Evolutionary conservation across 2,888 invertebrate species (phyloP), one percentile per base, ranked within the genome.

Genomic region (Sinohyriopsis cumingii): DNA sequence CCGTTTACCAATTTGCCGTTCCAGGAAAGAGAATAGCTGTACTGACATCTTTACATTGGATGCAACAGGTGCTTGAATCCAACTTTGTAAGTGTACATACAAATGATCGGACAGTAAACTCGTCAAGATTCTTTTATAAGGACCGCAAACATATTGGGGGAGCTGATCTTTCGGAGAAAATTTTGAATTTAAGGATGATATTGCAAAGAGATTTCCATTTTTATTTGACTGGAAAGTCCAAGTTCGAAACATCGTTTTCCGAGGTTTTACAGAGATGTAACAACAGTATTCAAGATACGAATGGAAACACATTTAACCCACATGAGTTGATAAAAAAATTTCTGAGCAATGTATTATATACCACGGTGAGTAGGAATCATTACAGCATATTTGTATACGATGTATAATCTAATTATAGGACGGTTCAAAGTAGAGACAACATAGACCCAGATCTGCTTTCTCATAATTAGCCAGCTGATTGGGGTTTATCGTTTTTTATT

Each of bases 71-170:
- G 53, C 72, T 77, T 62, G 69, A 65, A 45, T 59, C 62, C 12
- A 18, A 66, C 33, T 71, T 73, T 24, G 25, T 69, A 33, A 66
- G 68, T n/a, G 45, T 55, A 24, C 59, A 67, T 56, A 65, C 73
- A 6, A 77, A 77, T 59, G 77, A 77, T 55, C 57, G 77, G 22
- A 65, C 73, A 5, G 57, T 55, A 33, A 77, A 77, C 56, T 74
- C 75, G 20, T 72, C 77, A 22, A 60, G 67, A 33, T 71, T 72
- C 25, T 62, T 77, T 5, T 77, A 71, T 33, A 70, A 73, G 20
- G 75, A 68, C 3, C 28, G 77, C 55, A 77, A 77, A 67, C 75
- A 77, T 53, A 73, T 77, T 9, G 77, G 77, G 4, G 67, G 67
- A 59, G 77, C 77, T n/a, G 72, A 77, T 59, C 65, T 69, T 22